A percentile compares a stretch with the other conserved stretches of the same genome.
phyloP scores from a whole-genome alignment of 1,140 invertebrate species.

The Leptestheria dahalacensis region DNA sequence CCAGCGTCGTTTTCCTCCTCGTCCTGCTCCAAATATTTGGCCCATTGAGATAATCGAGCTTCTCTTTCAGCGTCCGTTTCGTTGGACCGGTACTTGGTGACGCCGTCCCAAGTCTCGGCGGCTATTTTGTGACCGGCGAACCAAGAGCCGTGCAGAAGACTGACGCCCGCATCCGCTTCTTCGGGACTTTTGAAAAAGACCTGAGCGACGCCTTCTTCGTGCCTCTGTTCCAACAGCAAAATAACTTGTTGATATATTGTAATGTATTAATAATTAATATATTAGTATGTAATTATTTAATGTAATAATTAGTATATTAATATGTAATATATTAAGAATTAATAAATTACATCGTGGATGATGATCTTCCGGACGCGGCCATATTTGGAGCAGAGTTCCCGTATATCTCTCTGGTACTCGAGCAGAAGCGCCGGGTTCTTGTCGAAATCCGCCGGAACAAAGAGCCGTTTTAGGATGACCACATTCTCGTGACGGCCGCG shows the following conservation, averaged over 20 bases:
- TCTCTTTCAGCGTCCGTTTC: slow-evolving; percentile 81
- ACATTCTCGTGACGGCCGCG: slow-evolving; percentile 73
- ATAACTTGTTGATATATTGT: no score
- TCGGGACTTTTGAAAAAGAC: slow-evolving; percentile 80
- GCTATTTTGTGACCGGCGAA: slow-evolving; percentile 70
- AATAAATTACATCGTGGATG: slow-evolving; percentile 71
- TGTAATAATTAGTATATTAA: not conserved
- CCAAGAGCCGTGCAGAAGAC: slow-evolving; percentile 77
- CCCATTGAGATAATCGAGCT: slow-evolving; percentile 71
- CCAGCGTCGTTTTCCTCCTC: slow-evolving; percentile 23
- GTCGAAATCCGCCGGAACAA: slow-evolving; percentile 79
- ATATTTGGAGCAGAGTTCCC: slow-evolving; percentile 78
- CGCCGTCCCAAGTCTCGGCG: slow-evolving; percentile 88
- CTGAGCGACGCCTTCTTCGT: slow-evolving; percentile 86
- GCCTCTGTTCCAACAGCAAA: slow-evolving; percentile 41
- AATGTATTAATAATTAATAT: slow-evolving; percentile 3
- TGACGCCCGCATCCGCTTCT: slow-evolving; percentile 77
- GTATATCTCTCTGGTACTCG: slow-evolving; percentile 79
- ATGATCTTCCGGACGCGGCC: slow-evolving; percentile 83
- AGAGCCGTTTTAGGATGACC: slow-evolving; percentile 89
- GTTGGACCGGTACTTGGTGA: slow-evolving; percentile 78
- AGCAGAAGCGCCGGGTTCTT: slow-evolving; percentile 71
- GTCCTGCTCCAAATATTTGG: slow-evolving; percentile 54
- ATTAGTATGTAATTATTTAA: not conserved
- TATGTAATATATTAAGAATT: slow-evolving; percentile 9